These are phyloP conservation scores for Arizona elegans DNA, from an alignment of 2,113 vertebrate species.

Conservation along the genomic window DNA sequence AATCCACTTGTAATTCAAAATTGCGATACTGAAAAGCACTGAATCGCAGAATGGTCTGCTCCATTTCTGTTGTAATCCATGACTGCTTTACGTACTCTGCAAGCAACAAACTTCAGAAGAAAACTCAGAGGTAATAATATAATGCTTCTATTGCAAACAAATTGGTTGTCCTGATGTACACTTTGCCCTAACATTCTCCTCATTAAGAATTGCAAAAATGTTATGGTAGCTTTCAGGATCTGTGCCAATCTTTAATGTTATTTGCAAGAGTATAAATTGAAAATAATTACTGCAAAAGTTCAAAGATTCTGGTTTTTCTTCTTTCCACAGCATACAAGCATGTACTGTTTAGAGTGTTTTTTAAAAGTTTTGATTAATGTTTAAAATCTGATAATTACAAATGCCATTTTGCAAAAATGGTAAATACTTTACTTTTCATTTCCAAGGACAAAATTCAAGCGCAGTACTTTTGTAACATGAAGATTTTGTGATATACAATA, in stretches of 20 bases:
- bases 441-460: conserved; percentile 19
- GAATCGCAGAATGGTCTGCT: conserved; percentile 64
- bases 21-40: conserved; percentile 62
- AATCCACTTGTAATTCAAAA: conserved; percentile 72
- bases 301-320: conserved; percentile 25
- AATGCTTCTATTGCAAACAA: conserved; percentile 54
- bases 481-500: conserved; percentile 30
- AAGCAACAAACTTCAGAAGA: conserved; percentile 59
- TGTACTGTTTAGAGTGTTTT: conserved; percentile 11
- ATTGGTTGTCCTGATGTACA: conserved; percentile 36
- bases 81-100: conserved; percentile 61
- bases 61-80: conserved; percentile 59
- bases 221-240: conserved; percentile 49
- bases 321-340: not conserved
- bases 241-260: conserved; percentile 54
- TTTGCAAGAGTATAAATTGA: conserved; percentile 45
- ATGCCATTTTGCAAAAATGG: conserved; percentile 23
- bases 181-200: conserved; percentile 46
- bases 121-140: conserved; percentile 55
- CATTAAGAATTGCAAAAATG: conserved; percentile 37
- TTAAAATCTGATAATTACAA: not conserved
- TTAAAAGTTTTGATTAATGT: conserved; percentile 18
- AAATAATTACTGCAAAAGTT: conserved; percentile 37
- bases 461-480: conserved; percentile 13
- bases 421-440: not conserved